Conservation (phyloP, 2,888 invertebrate genomes). For the Odontocerum albicorne region DNA sequence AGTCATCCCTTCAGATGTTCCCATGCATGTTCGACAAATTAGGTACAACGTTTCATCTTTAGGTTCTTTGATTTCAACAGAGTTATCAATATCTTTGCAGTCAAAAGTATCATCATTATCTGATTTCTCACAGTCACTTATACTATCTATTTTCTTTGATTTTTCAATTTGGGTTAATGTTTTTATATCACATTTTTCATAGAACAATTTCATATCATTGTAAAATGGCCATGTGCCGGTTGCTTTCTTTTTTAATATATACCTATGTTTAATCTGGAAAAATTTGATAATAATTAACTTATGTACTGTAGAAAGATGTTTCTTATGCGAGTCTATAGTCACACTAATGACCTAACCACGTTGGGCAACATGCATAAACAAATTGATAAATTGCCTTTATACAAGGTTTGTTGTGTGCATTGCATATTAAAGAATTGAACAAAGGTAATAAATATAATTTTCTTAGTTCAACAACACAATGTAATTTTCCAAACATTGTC, state of each 20-base stretch:
- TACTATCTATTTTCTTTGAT: neutral
- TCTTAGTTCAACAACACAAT: no score
- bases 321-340: no score
- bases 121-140: neutral
- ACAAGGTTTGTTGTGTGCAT: no score
- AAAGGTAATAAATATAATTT: no score
- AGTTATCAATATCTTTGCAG: constrained; percentile 2
- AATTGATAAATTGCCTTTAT: no score
- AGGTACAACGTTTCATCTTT: constrained; percentile 11
- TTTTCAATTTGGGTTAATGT: constrained; percentile 4
- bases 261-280: constrained; percentile 28
- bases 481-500: no score
- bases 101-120: constrained; percentile 5
- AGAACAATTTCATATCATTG: constrained; percentile 27
- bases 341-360: no score
- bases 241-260: constrained; percentile 11
- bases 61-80: neutral
- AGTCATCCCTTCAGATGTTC: constrained; percentile 19
- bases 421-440: no score
- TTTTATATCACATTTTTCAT: constrained; percentile 29
- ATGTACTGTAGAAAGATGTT: no score
- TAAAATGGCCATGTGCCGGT: constrained; percentile 27
- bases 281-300: constrained; percentile 6
- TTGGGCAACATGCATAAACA: no score
- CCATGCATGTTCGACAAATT: constrained; percentile 28